Evolutionary conservation across 2,113 vertebrate species (phyloP).

Genomic region (Lamprotornis superbus): DNA sequence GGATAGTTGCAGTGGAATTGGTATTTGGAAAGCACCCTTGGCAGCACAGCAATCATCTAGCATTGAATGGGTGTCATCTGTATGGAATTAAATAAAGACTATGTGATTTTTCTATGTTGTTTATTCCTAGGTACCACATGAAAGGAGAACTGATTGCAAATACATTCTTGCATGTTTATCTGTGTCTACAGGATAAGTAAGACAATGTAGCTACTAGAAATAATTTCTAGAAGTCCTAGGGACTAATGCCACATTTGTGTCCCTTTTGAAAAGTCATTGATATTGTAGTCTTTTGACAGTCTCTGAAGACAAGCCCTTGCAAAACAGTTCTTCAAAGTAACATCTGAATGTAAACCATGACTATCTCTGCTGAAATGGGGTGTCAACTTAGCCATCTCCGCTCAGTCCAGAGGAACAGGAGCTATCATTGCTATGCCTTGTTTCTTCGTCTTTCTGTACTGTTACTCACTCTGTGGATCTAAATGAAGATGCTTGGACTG

Average conservation of each 20-base stretch:
- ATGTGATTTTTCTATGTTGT: background rate
- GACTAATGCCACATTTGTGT: background rate
- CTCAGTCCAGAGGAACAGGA: background rate
- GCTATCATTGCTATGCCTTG: background rate
- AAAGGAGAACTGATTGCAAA: background rate
- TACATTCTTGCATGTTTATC: background rate
- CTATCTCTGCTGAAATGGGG: background rate
- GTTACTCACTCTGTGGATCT: background rate
- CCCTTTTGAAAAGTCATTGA: background rate
- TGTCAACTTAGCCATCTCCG: background rate
- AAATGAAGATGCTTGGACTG: background rate
- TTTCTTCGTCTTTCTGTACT: background rate
- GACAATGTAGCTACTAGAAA: background rate
- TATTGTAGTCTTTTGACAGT: background rate
- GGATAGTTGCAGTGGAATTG: background rate
- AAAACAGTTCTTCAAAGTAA: background rate
- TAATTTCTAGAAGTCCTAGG: background rate
- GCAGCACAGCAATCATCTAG: background rate
- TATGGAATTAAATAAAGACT: background rate
- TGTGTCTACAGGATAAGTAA: background rate
- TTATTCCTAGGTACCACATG: background rate
- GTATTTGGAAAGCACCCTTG: background rate
- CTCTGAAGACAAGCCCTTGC: background rate
- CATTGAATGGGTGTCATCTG: accelerated
- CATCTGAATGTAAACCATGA: background rate